Percentiles rank a stretch among this genome's conserved stretches.
These are phyloP conservation scores for Luffia ferchaultella DNA, from an alignment of 2,888 invertebrate species.

Conservation along the genomic window DNA sequence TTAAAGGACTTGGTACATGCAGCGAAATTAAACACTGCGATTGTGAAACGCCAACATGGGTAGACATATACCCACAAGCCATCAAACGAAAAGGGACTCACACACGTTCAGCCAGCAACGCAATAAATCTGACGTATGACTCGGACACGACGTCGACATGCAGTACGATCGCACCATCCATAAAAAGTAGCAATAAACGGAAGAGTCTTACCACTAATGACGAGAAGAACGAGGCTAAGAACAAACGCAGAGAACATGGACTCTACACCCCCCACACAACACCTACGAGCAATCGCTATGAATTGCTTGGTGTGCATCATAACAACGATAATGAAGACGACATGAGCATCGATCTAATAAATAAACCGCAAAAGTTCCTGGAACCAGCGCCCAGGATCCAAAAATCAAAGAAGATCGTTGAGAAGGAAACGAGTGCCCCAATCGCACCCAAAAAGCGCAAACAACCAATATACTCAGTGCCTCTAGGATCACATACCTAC, in stretches of 20 bases:
- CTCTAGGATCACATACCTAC: not conserved
- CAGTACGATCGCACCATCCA: not conserved
- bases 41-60: not conserved
- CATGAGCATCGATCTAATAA: not conserved
- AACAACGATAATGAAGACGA: not conserved
- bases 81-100: not conserved
- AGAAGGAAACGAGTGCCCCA: not conserved
- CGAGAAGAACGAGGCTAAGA: not conserved
- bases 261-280: not conserved
- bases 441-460: not conserved
- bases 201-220: not conserved
- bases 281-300: not conserved
- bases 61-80: not conserved
- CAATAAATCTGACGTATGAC: not conserved
- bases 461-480: not conserved
- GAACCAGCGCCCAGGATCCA: not conserved
- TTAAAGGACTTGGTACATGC: not conserved
- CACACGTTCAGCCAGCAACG: not conserved
- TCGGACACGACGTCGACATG: not conserved
- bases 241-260: not conserved
- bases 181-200: not conserved
- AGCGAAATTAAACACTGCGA: not conserved
- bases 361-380: not conserved
- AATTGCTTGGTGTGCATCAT: not conserved
- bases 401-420: not conserved